Evolutionary conservation across 2,797 vertebrate species (phyloP).

Genomic region (Fringilla coelebs): DNA sequence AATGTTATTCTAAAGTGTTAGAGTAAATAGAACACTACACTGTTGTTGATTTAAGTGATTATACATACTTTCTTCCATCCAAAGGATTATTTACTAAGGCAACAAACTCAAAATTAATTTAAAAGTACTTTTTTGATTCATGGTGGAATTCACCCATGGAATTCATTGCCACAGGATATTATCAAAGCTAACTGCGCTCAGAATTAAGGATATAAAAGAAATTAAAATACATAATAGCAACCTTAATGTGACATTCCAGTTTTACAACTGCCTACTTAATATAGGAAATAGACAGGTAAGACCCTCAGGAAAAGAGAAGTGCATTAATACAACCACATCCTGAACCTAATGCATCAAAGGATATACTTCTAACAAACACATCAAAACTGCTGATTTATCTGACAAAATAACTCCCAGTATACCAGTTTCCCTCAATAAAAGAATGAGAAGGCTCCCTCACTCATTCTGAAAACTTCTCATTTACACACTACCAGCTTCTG

Average conservation of each 20-base stretch:
- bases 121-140: constrained; percentile 24
- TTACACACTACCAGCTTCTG: not conserved
- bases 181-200: not conserved
- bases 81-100: constrained; percentile 50
- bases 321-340: constrained; percentile 43
- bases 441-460: not conserved
- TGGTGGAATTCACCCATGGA: not conserved
- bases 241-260: constrained; percentile 5
- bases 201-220: not conserved
- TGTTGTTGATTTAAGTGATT: constrained; percentile 62
- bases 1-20: constrained; percentile 53
- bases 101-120: constrained; percentile 40
- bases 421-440: not conserved
- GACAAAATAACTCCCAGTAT: not conserved
- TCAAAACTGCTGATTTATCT: not conserved
- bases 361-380: not conserved
- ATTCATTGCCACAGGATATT: constrained; percentile 21
- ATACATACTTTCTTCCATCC: constrained; percentile 47
- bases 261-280: not conserved
- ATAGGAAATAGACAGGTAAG: constrained; percentile 28
- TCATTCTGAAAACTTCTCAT: not conserved
- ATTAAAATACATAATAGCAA: not conserved
- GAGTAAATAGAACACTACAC: constrained; percentile 47
- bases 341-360: not conserved
- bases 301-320: not conserved